Evolutionary conservation across 2,113 vertebrate species (phyloP), one percentile per base, ranked within the genome.

Genomic region (Perca schrenkii): DNA sequence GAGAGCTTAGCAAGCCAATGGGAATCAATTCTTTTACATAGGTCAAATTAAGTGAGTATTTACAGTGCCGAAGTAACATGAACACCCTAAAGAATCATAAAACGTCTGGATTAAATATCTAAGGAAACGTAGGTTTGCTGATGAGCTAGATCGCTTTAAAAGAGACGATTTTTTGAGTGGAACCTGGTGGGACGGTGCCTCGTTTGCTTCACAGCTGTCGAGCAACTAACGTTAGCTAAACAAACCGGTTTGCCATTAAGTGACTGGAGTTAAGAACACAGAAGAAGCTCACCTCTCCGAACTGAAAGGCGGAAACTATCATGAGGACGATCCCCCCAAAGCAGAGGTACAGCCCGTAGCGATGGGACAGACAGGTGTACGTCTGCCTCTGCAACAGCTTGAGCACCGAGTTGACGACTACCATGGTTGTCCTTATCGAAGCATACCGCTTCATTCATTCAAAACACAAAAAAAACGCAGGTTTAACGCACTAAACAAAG

Each of bases 251-350:
- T 3, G 13, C 13, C 0, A 54, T 34, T 4, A 22, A 46, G 58
- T 34, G 5, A 56, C 4, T 1, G 16, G 4, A 68, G 61, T 34
- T 22, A 47, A 17, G 14, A 52, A 72, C 28, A 62, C 1, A 53
- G 17, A 64, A 12, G 13, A 56, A 10, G 88, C 95, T 95, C 86
- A 99, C 98, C 97, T 99, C 98, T 92, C 98, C 98, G 61, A 99
- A 99, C 93, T 99, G 98, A 89, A 99, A 96, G 62, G 98, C 98
- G 43, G 98, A 99, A 84, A 99, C 97, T 77, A 99, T 97, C 96
- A 97, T 96, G 91, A 99, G 97, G n/a, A 99, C 97, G 80, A 99
- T 91, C 75, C 98, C 98, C 43, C 97, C 97, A 76, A 99, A 98
- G 92, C 98, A 99, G 73, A 98, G 96, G 94, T 98, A 99, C 62